phyloP scores from a whole-genome alignment of 2,888 invertebrate species.

The Azorinus chamasolen region DNA sequence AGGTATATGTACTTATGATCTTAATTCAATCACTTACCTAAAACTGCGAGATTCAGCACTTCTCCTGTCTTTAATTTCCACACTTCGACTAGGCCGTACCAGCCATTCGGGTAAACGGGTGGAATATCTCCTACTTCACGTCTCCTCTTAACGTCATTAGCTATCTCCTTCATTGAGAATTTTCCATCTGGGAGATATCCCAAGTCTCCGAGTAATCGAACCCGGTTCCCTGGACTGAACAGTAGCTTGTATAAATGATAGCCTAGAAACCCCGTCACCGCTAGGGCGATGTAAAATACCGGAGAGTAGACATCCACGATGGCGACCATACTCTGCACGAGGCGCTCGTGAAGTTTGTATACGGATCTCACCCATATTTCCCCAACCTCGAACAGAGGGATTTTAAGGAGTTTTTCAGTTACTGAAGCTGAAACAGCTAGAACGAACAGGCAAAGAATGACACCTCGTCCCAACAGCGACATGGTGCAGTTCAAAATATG shows the following conservation, averaged over 20 bases:
- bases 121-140: conserved; percentile 91
- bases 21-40: conserved; percentile 89
- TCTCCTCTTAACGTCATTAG: conserved; percentile 83
- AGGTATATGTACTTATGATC: too few relatives aligned
- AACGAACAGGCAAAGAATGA: conserved; percentile 42
- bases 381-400: conserved; percentile 75
- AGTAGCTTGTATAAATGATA: conserved; percentile 73
- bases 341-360: conserved; percentile 41
- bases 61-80: conserved; percentile 87
- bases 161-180: conserved; percentile 78
- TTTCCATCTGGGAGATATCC: conserved; percentile 82
- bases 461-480: conserved; percentile 7
- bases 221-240: conserved; percentile 79
- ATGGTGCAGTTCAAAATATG: not conserved
- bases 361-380: conserved; percentile 74
- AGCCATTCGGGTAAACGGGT: conserved; percentile 96
- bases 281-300: conserved; percentile 65
- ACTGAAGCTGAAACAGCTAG: conserved; percentile 64
- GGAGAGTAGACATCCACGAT: conserved; percentile 65
- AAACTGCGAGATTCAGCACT: conserved; percentile 87
- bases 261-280: conserved; percentile 35
- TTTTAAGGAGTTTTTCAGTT: conserved; percentile 69
- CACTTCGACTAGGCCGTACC: conserved; percentile 93
- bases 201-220: conserved; percentile 79
- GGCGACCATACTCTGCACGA: conserved; percentile 47